phyloP scores from a whole-genome alignment of 2,888 invertebrate species.

The Diarsia mendica region DNA sequence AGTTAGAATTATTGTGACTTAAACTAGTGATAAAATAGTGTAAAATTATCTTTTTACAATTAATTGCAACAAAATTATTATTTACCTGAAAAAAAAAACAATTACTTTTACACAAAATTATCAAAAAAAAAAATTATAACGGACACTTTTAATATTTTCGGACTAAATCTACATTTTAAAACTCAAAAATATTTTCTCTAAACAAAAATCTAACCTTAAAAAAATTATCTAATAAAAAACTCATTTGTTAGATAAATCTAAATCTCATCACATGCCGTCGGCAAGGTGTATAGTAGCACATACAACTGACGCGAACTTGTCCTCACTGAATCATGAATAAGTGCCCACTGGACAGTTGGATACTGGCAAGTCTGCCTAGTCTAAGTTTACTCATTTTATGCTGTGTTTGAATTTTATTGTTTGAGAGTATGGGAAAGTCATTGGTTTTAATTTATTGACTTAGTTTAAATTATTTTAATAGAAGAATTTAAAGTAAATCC shows the following conservation, averaged over 20 bases:
- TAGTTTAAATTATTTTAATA: neutral
- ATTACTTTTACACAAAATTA: neutral
- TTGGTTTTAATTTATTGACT: neutral
- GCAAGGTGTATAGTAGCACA: neutral
- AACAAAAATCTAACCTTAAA: neutral
- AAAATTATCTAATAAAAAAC: constrained; percentile 41
- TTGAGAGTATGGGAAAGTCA: no score
- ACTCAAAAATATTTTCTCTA: neutral
- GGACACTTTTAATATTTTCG: neutral
- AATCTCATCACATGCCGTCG: constrained; percentile 12
- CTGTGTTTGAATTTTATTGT: neutral
- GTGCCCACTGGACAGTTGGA: neutral
- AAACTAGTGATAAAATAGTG: neutral
- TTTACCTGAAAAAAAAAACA: no score
- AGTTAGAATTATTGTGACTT: neutral
- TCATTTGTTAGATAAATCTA: constrained; percentile 7
- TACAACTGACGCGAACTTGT: constrained; percentile 29
- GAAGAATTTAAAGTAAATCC: neutral
- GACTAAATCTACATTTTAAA: neutral
- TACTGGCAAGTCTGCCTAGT: neutral
- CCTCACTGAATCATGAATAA: constrained; percentile 15
- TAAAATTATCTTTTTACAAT: no score
- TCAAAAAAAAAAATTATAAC: neutral
- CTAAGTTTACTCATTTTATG: constrained; percentile 7
- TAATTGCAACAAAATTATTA: no score